A percentile compares a stretch with the other conserved stretches of the same genome.
phyloP scores from a whole-genome alignment of 2,113 vertebrate species.

The Xiphorhynchus elegans region DNA sequence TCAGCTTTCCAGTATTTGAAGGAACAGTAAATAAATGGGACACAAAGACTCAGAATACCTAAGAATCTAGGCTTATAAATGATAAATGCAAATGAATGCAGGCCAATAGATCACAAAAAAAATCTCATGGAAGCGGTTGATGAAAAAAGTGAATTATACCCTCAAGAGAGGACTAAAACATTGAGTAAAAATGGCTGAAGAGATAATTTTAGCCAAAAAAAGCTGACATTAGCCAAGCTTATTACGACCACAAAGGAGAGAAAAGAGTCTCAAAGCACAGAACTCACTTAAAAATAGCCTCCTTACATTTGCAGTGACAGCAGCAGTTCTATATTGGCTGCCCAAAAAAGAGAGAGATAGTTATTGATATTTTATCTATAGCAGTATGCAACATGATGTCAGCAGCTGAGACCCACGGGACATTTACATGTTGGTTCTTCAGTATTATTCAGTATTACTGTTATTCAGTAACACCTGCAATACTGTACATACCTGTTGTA shows the following conservation, averaged over 20 bases:
- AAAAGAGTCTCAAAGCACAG: not conserved
- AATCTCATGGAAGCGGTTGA: not conserved
- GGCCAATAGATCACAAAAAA: not conserved
- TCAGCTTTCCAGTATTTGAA: conserved; percentile 31
- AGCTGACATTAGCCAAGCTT: not conserved
- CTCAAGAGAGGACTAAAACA: not conserved
- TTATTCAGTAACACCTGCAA: not conserved
- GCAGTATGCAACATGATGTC: not conserved
- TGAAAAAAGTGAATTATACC: not conserved
- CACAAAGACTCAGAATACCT: not conserved
- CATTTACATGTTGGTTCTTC: not conserved
- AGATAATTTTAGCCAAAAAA: not conserved
- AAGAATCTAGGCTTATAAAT: not conserved
- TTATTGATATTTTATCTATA: not conserved
- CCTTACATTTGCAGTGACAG: not conserved
- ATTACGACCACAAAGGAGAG: not conserved
- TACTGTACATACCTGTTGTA: not conserved
- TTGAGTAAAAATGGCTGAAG: not conserved
- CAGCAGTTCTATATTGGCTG: not conserved
- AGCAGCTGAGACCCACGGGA: not conserved
- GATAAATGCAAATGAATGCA: conserved; percentile 18
- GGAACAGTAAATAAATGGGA: conserved; percentile 33
- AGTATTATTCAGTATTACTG: too few relatives aligned
- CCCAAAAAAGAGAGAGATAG: not conserved
- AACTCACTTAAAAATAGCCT: conserved; percentile 5